Evolutionary conservation across 2,888 invertebrate species (phyloP).

Genomic region (Caenorhabditis imperialis): DNA sequence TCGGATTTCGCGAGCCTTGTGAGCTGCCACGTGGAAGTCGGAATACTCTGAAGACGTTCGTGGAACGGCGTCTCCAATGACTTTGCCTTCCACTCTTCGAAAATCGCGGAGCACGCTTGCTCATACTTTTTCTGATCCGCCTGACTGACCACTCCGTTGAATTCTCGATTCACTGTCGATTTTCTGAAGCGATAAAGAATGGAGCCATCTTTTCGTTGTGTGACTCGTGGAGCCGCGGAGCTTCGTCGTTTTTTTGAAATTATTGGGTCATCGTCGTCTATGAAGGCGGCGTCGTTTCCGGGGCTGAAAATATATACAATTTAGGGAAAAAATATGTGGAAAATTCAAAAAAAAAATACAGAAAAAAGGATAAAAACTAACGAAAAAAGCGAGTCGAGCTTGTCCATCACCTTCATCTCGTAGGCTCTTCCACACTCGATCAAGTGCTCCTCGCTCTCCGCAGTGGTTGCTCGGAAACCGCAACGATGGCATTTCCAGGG

Average conservation of each 20-base stretch:
- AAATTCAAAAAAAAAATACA: no score
- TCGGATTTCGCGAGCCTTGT: neutral
- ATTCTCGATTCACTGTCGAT: conserved; percentile 22
- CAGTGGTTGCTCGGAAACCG: conserved; percentile 8
- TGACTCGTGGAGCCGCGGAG: conserved; percentile 10
- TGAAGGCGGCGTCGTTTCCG: no score
- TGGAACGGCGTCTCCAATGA: conserved; percentile 6
- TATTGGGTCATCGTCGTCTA: neutral
- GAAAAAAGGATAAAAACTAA: no score
- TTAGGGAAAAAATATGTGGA: no score
- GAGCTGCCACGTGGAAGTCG: neutral
- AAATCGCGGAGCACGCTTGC: neutral
- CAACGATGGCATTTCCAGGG: conserved; percentile 52
- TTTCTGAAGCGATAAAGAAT: conserved; percentile 22
- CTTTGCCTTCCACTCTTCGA: conserved; percentile 12
- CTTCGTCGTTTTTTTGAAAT: conserved; percentile 8
- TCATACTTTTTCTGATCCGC: conserved; percentile 23
- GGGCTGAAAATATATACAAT: no score
- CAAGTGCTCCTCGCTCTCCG: conserved; percentile 20
- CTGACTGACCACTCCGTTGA: conserved; percentile 18
- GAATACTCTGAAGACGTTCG: neutral
- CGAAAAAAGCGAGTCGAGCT: neutral
- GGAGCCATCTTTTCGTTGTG: conserved; percentile 24
- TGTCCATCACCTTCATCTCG: conserved; percentile 8
- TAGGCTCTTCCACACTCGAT: conserved; percentile 4